Evolutionary conservation across 2,113 vertebrate genomes (phyloP), one percentile per base, ranked within the genome.

Genomic region (Aramus guarauna): DNA sequence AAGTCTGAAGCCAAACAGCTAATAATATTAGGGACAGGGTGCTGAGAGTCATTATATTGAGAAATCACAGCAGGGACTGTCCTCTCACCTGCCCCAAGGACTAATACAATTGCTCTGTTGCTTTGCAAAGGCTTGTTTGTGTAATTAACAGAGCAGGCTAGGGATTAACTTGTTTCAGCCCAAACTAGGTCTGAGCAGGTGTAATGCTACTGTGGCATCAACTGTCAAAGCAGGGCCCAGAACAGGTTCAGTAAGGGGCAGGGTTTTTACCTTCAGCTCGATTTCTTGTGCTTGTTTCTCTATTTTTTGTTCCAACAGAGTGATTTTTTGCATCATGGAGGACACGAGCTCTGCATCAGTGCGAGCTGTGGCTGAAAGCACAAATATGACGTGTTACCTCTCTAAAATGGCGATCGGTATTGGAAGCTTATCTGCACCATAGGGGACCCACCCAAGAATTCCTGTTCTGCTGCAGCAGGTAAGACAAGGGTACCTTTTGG

Each of bases 271-370:
- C 98, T 99, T 99, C 56, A 56, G 36, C 30, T 97, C 83, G 5
- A 99, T 96, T 95, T 99, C 98, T 2, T 96, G 72, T 8, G 94
- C 95, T 95, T 99, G 99, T 56, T 52, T 63, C 81, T 90, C 98
- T 94, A 99, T 72, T 67, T 92, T 98, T 56, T 68, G 92, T 92
- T 99, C 99, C 96, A 99, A 88, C 41, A 97, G 75, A n/a, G 75
- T 71, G 72, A 99, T 64, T 85, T 98, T 98, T 90, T 97, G 97
- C 79, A 94, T 94, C 98, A 98, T 96, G 55, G 97, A 97, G 58
- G 98, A 95, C 78, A 97, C 32, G 20, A 98, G 97, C 64, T 99
- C 98, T 9, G 58, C 58, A 88, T 98, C 97, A 14, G 78, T 45
- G 1, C 43, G 95, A 30, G 72, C 72, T 55, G 92, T 23, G 1